Base-by-base conservation (phyloP, 2,797 vertebrate species). In the Hydrolagus colliei region DNA sequence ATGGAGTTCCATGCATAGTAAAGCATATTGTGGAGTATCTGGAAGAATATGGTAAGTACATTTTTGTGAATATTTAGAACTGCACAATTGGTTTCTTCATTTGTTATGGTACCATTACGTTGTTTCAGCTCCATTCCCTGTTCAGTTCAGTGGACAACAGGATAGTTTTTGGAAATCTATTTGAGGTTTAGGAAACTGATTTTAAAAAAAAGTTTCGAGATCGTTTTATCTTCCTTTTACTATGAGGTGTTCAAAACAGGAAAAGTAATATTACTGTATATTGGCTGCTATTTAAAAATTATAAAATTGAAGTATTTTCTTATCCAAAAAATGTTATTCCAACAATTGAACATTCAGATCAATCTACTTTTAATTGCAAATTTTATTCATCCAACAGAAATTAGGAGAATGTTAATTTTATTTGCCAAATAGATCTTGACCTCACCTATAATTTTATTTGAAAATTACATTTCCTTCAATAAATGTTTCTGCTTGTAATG, bases 11-110 rank as follows among this genome's bases (percentile, higher is more conserved):
- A 72, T 94, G 96, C 88, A 94, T 98, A 94, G 97, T 99, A 91
- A 97, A 97, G 92, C 95, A 95, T 90, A 96, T 99, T 0, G 97
- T 99, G 86, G 96, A 99, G 91, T 99, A 98, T 95, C 97, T 99
- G 86, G 97, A 98, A 93, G 97, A 97, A 93, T 96, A 98, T 88
- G 97, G 97, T 99, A 94, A 93, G 96, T 92, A 87, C 89, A 76
- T 14, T 78, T 88, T 89, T 3, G 87, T 52, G 0, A 9, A 76
- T 76, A 76, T 76, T 76, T 18, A 20, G 18, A 75, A 75, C 73
- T 75, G 5, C 16, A 13, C 35, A 18, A 12, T 5, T 32, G 10
- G 11, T 71, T 27, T 73, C 32, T 35, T 6, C 22, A 14, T 73
- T 32, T 20, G 74, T 35, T 18, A 2, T 59, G 20, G 74, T 18